Evolutionary conservation across 1,140 invertebrate genomes (phyloP).

Genomic region (Pectinophora gossypiella): DNA sequence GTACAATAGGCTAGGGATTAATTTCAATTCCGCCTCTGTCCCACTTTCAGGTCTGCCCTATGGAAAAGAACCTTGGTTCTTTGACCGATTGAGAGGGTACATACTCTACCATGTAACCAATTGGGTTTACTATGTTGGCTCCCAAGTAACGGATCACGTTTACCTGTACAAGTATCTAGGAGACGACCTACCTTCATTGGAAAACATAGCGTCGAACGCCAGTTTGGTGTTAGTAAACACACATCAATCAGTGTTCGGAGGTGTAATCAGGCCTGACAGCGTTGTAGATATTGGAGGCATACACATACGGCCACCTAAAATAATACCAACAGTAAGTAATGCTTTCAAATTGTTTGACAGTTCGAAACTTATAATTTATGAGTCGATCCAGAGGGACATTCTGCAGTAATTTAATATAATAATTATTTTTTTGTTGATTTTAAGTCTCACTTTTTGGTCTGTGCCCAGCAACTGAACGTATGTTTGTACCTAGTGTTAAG

Average conservation of each 20-base stretch:
- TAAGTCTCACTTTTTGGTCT: no score
- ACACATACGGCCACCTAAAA: slow-evolving; percentile 61
- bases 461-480: no score
- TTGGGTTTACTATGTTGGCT: slow-evolving; percentile 66
- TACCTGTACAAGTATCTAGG: slow-evolving; percentile 76
- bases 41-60: slow-evolving; percentile 70
- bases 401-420: no score
- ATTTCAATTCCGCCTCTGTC: slow-evolving; percentile 76
- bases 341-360: no score
- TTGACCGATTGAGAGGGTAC: slow-evolving; percentile 75
- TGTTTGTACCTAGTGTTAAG: no score
- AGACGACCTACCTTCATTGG: slow-evolving; percentile 70
- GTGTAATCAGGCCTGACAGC: slow-evolving; percentile 70
- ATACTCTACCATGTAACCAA: slow-evolving; percentile 66
- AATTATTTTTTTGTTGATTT: no score
- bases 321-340: slow-evolving; percentile 64
- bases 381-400: no score
- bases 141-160: slow-evolving; percentile 73
- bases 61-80: slow-evolving; percentile 75
- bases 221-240: slow-evolving; percentile 78
- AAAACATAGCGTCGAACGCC: slow-evolving; percentile 75
- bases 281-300: slow-evolving; percentile 79
- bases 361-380: no score
- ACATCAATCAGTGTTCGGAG: slow-evolving; percentile 73
- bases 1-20: slow-evolving; percentile 72